phyloP scores from a whole-genome alignment of 1,140 invertebrate species.

The Aphaenogaster floridana region DNA sequence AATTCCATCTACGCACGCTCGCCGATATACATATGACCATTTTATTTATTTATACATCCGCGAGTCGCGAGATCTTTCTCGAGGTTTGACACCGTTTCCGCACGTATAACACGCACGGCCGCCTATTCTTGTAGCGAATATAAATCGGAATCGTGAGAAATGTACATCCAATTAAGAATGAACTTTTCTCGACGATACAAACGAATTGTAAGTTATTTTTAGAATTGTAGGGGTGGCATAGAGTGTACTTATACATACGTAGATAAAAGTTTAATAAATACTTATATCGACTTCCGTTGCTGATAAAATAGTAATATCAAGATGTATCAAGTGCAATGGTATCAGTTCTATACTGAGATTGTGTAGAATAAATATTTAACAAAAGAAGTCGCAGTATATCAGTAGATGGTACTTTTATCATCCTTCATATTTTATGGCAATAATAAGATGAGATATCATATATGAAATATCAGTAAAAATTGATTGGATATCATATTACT shows the following conservation, averaged over 20 bases:
- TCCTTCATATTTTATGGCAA: no score
- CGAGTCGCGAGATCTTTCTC: neutral
- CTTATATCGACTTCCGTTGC: neutral
- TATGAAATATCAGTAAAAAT: neutral
- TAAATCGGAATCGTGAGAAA: neutral
- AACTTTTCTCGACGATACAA: neutral
- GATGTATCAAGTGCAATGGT: neutral
- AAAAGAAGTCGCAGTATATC: neutral
- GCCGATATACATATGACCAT: neutral
- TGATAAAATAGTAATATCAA: conserved; percentile 15
- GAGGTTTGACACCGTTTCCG: neutral
- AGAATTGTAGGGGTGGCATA: neutral
- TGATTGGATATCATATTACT: conserved; percentile 6
- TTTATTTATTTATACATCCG: conserved; percentile 42
- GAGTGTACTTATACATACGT: neutral
- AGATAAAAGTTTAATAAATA: conserved; percentile 31
- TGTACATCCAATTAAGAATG: neutral
- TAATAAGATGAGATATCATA: neutral
- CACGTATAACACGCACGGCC: neutral
- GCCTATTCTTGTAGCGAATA: neutral
- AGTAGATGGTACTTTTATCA: neutral
- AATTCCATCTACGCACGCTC: neutral
- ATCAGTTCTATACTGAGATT: conserved; percentile 1
- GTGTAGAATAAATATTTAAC: conserved; percentile 13
- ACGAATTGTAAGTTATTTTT: neutral